phyloP scores from a whole-genome alignment of 2,113 vertebrate genomes.

The Hydrolagus affinis region DNA sequence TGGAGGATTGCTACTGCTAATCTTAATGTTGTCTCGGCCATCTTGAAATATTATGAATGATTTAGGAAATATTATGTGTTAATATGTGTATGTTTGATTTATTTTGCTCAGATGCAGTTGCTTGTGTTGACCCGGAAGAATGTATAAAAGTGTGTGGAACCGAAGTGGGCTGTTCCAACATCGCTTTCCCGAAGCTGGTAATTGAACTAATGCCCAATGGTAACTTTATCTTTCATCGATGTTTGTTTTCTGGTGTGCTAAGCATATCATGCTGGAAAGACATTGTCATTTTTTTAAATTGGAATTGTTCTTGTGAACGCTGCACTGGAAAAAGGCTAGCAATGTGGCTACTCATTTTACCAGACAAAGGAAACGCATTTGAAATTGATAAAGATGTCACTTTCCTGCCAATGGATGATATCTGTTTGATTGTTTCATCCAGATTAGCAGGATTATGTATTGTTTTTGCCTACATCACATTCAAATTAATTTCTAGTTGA shows the following conservation, averaged over 20 bases:
- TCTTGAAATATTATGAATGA: too few species aligned
- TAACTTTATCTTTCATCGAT: constrained; percentile 41
- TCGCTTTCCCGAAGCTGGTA: constrained; percentile 78
- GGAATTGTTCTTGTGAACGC: background rate
- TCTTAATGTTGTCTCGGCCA: too few species aligned
- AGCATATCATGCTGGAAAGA: too few species aligned
- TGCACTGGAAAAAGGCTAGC: background rate
- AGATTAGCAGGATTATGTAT: too few species aligned
- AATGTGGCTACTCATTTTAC: background rate
- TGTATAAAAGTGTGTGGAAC: constrained; percentile 67
- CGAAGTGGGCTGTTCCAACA: constrained; percentile 81
- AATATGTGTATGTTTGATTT: too few species aligned
- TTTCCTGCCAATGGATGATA: background rate
- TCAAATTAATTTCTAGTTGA: too few species aligned
- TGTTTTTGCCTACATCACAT: too few species aligned
- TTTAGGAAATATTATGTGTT: too few species aligned
- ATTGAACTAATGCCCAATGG: constrained; percentile 79
- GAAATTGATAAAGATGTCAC: background rate
- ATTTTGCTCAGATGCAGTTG: constrained; percentile 61
- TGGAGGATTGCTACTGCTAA: too few species aligned
- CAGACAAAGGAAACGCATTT: background rate
- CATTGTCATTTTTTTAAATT: too few species aligned
- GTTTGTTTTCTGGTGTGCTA: too few species aligned
- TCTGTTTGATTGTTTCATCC: too few species aligned
- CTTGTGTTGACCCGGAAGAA: constrained; percentile 77